Evolutionary conservation across 2,113 vertebrate species (phyloP).

Genomic region (Sigmodon hispidus): DNA sequence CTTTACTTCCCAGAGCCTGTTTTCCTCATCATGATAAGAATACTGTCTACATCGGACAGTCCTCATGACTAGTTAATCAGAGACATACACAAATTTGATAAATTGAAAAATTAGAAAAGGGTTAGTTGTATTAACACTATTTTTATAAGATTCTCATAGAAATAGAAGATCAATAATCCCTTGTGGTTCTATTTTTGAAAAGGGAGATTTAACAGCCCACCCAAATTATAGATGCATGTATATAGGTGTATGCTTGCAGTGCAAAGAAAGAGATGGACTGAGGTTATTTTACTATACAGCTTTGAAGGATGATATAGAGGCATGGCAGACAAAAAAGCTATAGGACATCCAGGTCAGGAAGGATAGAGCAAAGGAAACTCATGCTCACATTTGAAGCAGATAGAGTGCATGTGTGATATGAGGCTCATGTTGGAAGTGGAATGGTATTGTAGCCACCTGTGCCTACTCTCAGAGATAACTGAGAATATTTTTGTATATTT

Average conservation of each 20-base stretch:
- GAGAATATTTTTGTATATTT: neutral
- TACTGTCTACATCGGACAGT: neutral
- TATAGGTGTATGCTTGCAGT: neutral
- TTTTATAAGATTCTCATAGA: neutral
- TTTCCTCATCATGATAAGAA: neutral
- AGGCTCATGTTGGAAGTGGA: neutral
- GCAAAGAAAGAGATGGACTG: neutral
- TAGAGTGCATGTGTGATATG: neutral
- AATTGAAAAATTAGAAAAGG: neutral
- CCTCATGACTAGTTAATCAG: neutral
- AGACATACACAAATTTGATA: neutral
- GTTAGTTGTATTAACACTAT: neutral
- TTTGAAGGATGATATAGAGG: neutral
- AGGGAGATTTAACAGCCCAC: neutral
- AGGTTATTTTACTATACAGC: neutral
- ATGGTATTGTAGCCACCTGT: neutral
- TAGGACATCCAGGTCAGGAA: neutral
- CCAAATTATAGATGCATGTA: neutral
- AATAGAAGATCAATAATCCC: neutral
- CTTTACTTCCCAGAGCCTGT: neutral
- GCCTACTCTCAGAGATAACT: neutral
- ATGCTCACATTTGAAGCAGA: neutral
- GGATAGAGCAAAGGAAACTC: neutral
- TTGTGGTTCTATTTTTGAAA: slow-evolving; percentile 40
- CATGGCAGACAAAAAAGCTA: neutral